Evolutionary conservation across 1,140 invertebrate genomes (phyloP), one percentile per base, ranked within the genome.

Genomic region (Brachystomella parvula): DNA sequence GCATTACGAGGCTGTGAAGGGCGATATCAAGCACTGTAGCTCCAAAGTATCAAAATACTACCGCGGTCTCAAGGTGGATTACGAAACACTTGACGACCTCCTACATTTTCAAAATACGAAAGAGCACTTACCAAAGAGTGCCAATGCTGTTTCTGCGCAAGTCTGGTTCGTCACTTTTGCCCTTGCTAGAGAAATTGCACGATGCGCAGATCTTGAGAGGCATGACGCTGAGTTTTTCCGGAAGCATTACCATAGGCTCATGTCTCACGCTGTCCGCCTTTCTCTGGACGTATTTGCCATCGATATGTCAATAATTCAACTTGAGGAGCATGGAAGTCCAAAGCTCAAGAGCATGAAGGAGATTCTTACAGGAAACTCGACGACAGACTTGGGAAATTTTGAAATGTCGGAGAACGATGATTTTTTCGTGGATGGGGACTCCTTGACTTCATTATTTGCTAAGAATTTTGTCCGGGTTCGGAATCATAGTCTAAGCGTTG

Each of bases 121-220:
- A 12, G 49, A 24, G 24, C 9, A 44, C 39, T n/a, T 44, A 9
- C 39, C 39, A 44, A 44, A 44, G 39, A n/a, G 9, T n/a, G n/a
- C n/a, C n/a, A 44, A 44, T n/a, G 9, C n/a, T n/a, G 39, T n/a
- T n/a, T 44, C 39, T n/a, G 49, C 49, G 15, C 9, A 53, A 24
- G 12, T 53, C 6, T 53, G 49, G 49, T 53, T 53, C 21, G 49
- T 53, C 15, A 53, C 49, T 26, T 53, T 53, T 53, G 49, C 49
- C 49, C 49, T 53, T 26, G 49, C 49, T 6, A 15, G 21, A 24
- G 49, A 53, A 53, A 53, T 53, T 15, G 24, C 9, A 12, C 49
- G 24, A 12, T 9, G 12, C 24, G 49, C 12, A 15, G 15, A 53
- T 15, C 24, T 53, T 12, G 49, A 53, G 12, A 15, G 21, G 49